Evolutionary conservation across 2,888 invertebrate species (phyloP).

Genomic region (Cheilosia variabilis): DNA sequence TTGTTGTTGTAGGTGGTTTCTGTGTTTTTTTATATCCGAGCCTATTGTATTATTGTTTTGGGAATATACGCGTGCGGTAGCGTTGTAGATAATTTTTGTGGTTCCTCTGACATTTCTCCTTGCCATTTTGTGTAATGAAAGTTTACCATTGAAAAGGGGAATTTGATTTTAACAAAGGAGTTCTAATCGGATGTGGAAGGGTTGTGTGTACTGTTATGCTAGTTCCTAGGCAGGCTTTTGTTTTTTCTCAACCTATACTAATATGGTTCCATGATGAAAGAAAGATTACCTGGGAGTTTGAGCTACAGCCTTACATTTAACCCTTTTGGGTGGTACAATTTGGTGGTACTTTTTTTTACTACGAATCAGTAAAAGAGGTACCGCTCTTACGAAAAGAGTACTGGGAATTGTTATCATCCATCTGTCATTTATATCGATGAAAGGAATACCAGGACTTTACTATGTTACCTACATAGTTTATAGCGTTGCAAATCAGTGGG

Average conservation of each 20-base stretch:
- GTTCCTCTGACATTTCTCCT: slow-evolving; percentile 22
- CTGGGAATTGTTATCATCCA: too few species aligned
- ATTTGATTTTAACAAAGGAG: slow-evolving; percentile 37
- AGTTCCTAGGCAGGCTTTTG: background rate
- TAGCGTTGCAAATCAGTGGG: too few species aligned
- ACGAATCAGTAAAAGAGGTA: too few species aligned
- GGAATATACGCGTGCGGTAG: slow-evolving; percentile 12
- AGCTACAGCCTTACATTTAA: background rate
- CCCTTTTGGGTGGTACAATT: background rate
- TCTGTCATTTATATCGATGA: too few species aligned
- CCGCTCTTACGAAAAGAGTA: too few species aligned
- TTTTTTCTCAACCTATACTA: background rate
- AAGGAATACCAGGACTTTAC: too few species aligned
- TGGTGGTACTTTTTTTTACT: background rate
- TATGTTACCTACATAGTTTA: too few species aligned
- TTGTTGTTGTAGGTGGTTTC: slow-evolving; percentile 3
- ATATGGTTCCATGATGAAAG: slow-evolving; percentile 10
- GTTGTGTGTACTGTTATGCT: background rate
- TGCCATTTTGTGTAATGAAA: background rate
- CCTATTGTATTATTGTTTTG: slow-evolving; percentile 46
- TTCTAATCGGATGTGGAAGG: background rate
- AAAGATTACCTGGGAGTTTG: background rate
- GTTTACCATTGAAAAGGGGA: slow-evolving; percentile 1
- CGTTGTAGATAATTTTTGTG: slow-evolving; percentile 33
- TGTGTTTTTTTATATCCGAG: background rate